A percentile compares a stretch with the other conserved stretches of the same genome.
phyloP scores from a whole-genome alignment of 2,113 vertebrate species.

The Prochilodus magdalenae region DNA sequence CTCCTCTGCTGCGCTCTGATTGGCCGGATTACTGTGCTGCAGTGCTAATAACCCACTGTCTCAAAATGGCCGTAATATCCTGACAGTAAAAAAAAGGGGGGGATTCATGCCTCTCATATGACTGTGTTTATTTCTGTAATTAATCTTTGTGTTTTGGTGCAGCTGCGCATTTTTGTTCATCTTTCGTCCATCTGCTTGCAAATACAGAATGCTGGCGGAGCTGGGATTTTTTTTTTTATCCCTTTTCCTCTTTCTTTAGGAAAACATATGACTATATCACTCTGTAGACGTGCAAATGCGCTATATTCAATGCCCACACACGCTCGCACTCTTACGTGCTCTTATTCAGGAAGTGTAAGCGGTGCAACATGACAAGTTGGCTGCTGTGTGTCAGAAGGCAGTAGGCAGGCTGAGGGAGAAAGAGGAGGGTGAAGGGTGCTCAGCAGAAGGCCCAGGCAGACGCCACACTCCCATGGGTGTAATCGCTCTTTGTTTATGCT shows the following conservation, averaged over 20 bases:
- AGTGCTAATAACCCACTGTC: slow-evolving; percentile 63
- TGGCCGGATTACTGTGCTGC: slow-evolving; percentile 62
- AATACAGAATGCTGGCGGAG: background rate
- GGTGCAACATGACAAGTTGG: slow-evolving; percentile 50
- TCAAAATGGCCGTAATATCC: slow-evolving; percentile 63
- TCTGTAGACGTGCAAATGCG: background rate
- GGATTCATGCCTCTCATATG: slow-evolving; percentile 62
- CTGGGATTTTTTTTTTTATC: background rate
- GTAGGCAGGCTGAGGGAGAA: slow-evolving; percentile 36
- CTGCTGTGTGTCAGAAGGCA: slow-evolving; percentile 51
- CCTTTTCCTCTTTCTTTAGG: slow-evolving; percentile 3
- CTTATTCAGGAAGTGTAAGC: slow-evolving; percentile 33
- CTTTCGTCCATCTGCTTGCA: slow-evolving; percentile 38
- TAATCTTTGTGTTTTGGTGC: slow-evolving; percentile 39
- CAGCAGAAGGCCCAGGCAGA: slow-evolving; percentile 64
- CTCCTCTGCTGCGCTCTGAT: slow-evolving; percentile 56
- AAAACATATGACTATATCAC: background rate
- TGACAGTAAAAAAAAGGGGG: slow-evolving; percentile 40
- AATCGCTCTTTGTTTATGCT: slow-evolving; percentile 82
- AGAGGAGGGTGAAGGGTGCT: slow-evolving; percentile 50
- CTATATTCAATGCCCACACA: slow-evolving; percentile 16
- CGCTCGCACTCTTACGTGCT: background rate
- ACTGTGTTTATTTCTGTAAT: slow-evolving; percentile 51
- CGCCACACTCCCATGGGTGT: slow-evolving; percentile 78
- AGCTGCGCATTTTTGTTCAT: slow-evolving; percentile 25